Base-by-base conservation (phyloP, 2,888 invertebrate genomes). In the Caenorhabditis parvicauda region DNA sequence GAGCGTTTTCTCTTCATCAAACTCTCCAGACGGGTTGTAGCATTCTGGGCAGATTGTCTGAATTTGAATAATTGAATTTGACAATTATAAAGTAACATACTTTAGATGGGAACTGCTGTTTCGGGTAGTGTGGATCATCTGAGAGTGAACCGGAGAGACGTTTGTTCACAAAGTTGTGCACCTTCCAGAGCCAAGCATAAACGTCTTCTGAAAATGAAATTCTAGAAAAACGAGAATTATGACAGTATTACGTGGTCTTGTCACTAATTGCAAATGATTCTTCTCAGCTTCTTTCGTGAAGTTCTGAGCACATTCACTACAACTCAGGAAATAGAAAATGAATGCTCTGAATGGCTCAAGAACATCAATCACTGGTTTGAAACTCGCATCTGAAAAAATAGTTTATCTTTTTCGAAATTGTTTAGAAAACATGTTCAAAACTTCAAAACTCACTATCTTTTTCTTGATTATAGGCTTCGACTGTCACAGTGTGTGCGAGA, bases 161-260 rank as follows among this genome's bases (percentile, higher is more conserved):
- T 66, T 88, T 84, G 82, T 98, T 98, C 0, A 92, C 95, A 82
- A 88, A 80, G 82, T 96, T 96, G 81, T 96, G 95, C 0, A 91
- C 89, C 74, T 86, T 86, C 95, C 95, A 96, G 24, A 96, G 83
- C 93, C 94, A 96, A 38, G 94, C 82, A 0, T 94, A 87, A 21
- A 83, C 88, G 59, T 90, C 89, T 54, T 89, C 87, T 70, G 87
- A 87, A 49, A 86, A 17, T 25, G 41, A 14, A 29, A n/a, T 14
- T 27, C 17, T 17, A 29, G 4, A 25, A 45, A 25, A 21, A 24
- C 4, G 9, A 25, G 25, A 44, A n/a, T 19, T 19, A 25, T 24
- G 9, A 25, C 12, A n/a, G 25, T 24, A 29, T 6, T 24, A 72
- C 72, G 66, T 45, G 65, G 41, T 39, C 67, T 57, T 2, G 64